Percentiles rank a stretch among this genome's conserved stretches.
Evolutionary conservation across 2,888 invertebrate species (phyloP).

Genomic region (Nesidiocoris tenuis): DNA sequence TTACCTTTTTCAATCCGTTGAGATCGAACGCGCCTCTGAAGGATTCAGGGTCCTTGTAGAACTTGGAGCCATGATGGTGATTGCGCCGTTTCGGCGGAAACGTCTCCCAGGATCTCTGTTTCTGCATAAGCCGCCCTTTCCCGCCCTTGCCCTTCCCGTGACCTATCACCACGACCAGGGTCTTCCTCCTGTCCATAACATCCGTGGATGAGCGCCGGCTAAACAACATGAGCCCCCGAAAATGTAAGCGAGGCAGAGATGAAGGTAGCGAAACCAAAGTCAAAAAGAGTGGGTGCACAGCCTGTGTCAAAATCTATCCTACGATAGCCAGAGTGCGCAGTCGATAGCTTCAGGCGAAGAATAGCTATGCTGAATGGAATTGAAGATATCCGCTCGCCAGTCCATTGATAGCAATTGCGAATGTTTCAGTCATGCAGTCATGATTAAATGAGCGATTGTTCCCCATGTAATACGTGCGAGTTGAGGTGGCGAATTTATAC

Average conservation of each 20-base stretch:
- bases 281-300: neutral
- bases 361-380: no score
- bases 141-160: constrained; percentile 49
- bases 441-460: no score
- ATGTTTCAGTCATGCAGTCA: no score
- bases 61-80: constrained; percentile 50
- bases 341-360: no score
- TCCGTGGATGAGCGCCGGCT: constrained; percentile 50
- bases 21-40: constrained; percentile 53
- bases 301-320: neutral
- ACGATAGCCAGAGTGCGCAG: no score
- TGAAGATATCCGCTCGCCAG: no score
- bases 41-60: constrained; percentile 53
- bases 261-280: no score
- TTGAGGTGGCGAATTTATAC: no score
- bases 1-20: constrained; percentile 57
- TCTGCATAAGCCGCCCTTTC: constrained; percentile 57
- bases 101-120: constrained; percentile 65
- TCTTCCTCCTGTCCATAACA: constrained; percentile 56
- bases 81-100: constrained; percentile 59
- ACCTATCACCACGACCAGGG: constrained; percentile 57
- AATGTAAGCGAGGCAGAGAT: constrained; percentile 33
- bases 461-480: no score
- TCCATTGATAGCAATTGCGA: no score
- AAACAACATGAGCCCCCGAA: constrained; percentile 42